Evolutionary conservation across 2,888 invertebrate species (phyloP).

Genomic region (Aspidapion aeneum): DNA sequence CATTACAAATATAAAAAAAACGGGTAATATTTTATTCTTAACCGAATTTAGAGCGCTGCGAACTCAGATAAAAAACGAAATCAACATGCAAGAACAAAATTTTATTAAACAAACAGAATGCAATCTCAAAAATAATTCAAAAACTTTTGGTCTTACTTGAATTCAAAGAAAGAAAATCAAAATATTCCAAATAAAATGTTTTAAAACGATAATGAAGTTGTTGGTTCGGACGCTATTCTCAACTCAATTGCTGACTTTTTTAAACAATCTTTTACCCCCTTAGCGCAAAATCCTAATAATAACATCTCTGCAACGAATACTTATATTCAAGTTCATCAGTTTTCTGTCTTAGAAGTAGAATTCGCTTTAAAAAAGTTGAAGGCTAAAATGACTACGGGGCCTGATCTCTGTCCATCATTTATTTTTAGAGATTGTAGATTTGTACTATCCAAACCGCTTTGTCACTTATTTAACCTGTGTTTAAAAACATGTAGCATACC

Average conservation of each 20-base stretch:
- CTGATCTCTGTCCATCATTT: background rate
- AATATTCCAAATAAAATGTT: background rate
- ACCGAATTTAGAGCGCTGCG: background rate
- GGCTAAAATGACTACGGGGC: background rate
- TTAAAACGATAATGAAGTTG: background rate
- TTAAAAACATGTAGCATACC: background rate
- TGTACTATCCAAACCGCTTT: background rate
- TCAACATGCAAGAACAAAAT: background rate
- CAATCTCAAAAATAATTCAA: background rate
- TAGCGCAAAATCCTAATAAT: background rate
- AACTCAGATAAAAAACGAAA: background rate
- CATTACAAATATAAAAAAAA: background rate
- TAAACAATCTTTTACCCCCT: background rate
- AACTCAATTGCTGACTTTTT: background rate
- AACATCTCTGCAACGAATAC: background rate
- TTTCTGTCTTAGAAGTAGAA: background rate
- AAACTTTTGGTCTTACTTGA: background rate
- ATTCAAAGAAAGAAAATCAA: background rate
- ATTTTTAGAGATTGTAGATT: background rate
- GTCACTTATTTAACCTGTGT: background rate
- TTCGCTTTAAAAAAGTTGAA: background rate
- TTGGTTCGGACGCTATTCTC: background rate
- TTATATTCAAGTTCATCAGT: background rate
- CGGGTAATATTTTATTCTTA: background rate
- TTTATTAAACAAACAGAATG: background rate